These are phyloP conservation scores for Anisognathus igniventris DNA, from an alignment of 2,797 vertebrate genomes.

Conservation along the genomic window DNA sequence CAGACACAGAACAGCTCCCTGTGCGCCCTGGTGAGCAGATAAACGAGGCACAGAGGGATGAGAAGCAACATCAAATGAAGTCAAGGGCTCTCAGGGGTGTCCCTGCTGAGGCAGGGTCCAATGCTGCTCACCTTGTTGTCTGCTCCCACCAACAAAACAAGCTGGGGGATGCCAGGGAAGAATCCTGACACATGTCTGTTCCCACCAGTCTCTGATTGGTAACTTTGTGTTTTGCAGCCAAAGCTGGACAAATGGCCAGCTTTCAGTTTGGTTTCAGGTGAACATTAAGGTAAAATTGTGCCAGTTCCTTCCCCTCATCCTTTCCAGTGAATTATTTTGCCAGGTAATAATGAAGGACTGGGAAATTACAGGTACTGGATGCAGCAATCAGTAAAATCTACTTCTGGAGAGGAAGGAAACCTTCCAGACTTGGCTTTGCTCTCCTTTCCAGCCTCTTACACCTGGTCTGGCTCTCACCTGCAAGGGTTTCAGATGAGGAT, in stretches of 20 bases:
- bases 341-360: background rate
- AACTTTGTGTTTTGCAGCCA: background rate
- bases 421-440: background rate
- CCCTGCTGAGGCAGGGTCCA: fast-evolving
- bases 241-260: background rate
- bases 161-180: background rate
- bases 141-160: background rate
- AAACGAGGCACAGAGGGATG: background rate
- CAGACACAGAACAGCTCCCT: fast-evolving
- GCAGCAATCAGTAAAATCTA: background rate
- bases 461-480: background rate
- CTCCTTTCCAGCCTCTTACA: background rate
- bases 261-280: background rate
- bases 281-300: background rate
- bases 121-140: background rate
- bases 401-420: background rate
- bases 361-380: background rate
- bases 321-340: background rate
- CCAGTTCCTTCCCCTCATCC: background rate
- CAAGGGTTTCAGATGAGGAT: background rate
- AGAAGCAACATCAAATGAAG: background rate
- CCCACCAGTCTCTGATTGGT: background rate
- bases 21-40: background rate
- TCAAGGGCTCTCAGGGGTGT: background rate
- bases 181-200: background rate